Evolutionary conservation across 2,888 invertebrate genomes (phyloP), one percentile per base, ranked within the genome.

Genomic region (Auanema freiburgensis): DNA sequence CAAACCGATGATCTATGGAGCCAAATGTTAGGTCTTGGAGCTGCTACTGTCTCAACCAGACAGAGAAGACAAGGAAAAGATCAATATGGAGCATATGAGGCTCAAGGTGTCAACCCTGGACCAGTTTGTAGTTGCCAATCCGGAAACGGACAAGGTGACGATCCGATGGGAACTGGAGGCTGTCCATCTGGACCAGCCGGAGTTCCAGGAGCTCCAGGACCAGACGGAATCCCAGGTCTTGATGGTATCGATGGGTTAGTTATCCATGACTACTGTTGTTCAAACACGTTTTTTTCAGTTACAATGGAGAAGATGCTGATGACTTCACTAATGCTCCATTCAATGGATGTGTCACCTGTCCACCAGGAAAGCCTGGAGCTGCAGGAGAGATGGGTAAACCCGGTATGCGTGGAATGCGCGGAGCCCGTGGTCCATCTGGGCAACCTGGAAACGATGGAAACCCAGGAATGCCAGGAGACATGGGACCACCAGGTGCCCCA

Each of bases 341-440:
- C 65, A 66, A 63, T 50, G 76, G 69, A 51, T 76, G 76, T 67
- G 69, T 74, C 63, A 71, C 71, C 18, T 74, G 74, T 40, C 70
- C 71, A 40, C 70, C 76, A 21, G 76, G 76, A 11, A 74, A 71
- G 54, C 71, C 71, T 49, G 74, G 74, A 65, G 49, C 65, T 21
- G 42, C 67, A 21, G 74, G 73, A 71, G 71, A 71, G 52, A n/a
- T 41, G 14, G 55, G 74, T 68, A 71, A 74, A 63, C 76, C 76
- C 10, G 76, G 76, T 57, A 64, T 71, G 1, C 66, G 76, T 42
- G 76, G 76, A 67, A 76, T 76, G 76, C 69, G 76, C 49, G 76
- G 76, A 69, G 70, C 70, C 51, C 68, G 72, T 63, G 76, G 76
- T 66, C 61, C 67, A 57, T 65, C 70, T 49, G 76, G 76, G 59